Conservation (phyloP, 2,888 invertebrate species). For the Dione vanillae region DNA sequence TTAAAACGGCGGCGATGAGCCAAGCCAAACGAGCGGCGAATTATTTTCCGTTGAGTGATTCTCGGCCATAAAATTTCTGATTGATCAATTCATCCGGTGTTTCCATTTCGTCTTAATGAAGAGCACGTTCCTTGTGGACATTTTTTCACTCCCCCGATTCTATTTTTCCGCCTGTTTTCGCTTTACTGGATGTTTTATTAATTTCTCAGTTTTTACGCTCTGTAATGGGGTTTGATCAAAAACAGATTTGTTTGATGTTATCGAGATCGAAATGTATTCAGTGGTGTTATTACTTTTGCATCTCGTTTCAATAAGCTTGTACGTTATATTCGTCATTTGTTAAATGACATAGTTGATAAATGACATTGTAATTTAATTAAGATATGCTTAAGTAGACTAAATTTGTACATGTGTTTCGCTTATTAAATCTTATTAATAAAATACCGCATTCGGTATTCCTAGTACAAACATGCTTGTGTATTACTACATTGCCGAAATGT, state of each 20-base stretch:
- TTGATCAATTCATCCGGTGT: slow-evolving; percentile 83
- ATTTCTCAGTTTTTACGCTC: slow-evolving; percentile 62
- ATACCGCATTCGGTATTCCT: too few species aligned
- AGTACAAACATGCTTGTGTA: too few species aligned
- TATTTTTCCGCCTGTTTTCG: slow-evolving; percentile 81
- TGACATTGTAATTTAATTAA: too few species aligned
- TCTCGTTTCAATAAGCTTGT: too few species aligned
- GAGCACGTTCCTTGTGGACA: slow-evolving; percentile 75
- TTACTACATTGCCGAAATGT: too few species aligned
- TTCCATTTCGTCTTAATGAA: slow-evolving; percentile 79
- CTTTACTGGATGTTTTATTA: slow-evolving; percentile 81
- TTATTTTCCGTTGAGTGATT: slow-evolving; percentile 84
- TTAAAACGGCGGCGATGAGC: slow-evolving; percentile 83
- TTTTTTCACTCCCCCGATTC: slow-evolving; percentile 67
- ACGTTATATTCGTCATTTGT: too few species aligned
- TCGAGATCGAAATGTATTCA: slow-evolving; percentile 11
- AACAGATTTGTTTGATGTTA: slow-evolving; percentile 58
- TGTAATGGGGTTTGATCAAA: slow-evolving; percentile 60
- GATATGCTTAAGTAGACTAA: too few species aligned
- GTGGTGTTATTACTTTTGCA: not conserved
- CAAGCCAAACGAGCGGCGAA: slow-evolving; percentile 78
- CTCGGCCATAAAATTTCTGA: slow-evolving; percentile 82
- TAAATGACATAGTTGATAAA: too few species aligned
- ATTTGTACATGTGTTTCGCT: too few species aligned
- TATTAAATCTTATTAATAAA: too few species aligned